These are phyloP conservation scores for Cataglyphis livida DNA, from an alignment of 2,888 invertebrate species.

Conservation along the genomic window DNA sequence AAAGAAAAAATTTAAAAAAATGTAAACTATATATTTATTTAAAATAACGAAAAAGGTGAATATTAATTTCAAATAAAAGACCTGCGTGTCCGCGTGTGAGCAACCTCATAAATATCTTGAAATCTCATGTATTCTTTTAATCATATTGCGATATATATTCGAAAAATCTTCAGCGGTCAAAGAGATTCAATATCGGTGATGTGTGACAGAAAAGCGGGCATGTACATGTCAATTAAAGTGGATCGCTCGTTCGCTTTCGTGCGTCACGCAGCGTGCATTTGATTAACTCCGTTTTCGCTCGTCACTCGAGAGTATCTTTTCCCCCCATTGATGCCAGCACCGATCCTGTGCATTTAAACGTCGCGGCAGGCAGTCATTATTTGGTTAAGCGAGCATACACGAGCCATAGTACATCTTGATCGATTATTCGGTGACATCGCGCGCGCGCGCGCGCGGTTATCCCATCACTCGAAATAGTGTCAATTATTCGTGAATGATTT, in stretches of 20 bases:
- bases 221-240: conserved; percentile 59
- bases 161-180: conserved; percentile 2
- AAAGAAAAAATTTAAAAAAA: neutral
- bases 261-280: conserved; percentile 56
- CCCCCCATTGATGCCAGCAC: conserved; percentile 13
- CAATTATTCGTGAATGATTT: conserved; percentile 65
- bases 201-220: conserved; percentile 21
- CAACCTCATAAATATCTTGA: conserved; percentile 1
- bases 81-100: neutral
- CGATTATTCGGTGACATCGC: conserved; percentile 62
- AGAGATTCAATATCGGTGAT: conserved; percentile 39
- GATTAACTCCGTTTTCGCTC: conserved; percentile 69
- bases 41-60: neutral
- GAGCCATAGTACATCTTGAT: conserved; percentile 58
- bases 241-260: conserved; percentile 37
- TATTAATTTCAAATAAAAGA: neutral
- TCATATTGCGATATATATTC: neutral
- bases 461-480: conserved; percentile 53
- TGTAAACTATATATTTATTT: conserved; percentile 12
- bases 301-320: conserved; percentile 64
- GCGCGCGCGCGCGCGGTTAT: neutral
- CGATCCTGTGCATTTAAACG: conserved; percentile 39
- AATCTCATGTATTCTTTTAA: neutral
- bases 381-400: conserved; percentile 53
- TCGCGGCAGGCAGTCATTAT: conserved; percentile 54